phyloP scores from a whole-genome alignment of 2,797 vertebrate genomes.

The Balearica regulorum region DNA sequence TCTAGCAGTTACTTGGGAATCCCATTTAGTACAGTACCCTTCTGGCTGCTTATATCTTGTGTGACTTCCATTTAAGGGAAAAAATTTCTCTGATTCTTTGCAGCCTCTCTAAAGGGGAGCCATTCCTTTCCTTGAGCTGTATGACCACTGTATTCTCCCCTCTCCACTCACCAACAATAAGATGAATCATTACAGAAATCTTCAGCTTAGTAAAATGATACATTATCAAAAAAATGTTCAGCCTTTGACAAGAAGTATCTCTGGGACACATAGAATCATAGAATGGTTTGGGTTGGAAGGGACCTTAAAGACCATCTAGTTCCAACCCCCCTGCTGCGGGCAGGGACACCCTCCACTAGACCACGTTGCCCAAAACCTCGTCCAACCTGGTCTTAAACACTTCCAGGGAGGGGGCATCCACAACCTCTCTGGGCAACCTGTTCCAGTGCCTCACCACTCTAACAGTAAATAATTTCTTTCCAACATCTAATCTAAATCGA shows the following conservation, averaged over 20 bases:
- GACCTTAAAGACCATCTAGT: too few species aligned
- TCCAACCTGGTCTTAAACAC: too few species aligned
- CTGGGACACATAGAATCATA: background rate
- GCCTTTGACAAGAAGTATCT: background rate
- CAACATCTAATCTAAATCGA: too few species aligned
- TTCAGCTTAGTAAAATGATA: background rate
- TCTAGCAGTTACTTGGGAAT: background rate
- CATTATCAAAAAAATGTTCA: background rate
- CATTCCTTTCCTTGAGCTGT: background rate
- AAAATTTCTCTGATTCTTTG: background rate
- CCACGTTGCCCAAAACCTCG: too few species aligned
- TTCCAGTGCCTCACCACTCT: too few species aligned
- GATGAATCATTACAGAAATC: background rate
- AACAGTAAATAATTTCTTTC: too few species aligned
- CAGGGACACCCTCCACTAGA: too few species aligned
- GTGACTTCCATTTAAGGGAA: background rate
- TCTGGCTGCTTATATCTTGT: background rate
- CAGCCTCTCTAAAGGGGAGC: background rate
- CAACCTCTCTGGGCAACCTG: too few species aligned
- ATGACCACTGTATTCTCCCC: background rate
- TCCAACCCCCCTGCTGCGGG: too few species aligned
- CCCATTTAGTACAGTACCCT: background rate
- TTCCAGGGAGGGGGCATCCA: too few species aligned
- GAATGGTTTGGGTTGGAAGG: too few species aligned
- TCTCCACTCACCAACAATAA: rapidly evolving